A percentile compares a stretch with the other conserved stretches of the same genome.
phyloP scores from a whole-genome alignment of 1,140 invertebrate species.

The Drosophila tani region DNA sequence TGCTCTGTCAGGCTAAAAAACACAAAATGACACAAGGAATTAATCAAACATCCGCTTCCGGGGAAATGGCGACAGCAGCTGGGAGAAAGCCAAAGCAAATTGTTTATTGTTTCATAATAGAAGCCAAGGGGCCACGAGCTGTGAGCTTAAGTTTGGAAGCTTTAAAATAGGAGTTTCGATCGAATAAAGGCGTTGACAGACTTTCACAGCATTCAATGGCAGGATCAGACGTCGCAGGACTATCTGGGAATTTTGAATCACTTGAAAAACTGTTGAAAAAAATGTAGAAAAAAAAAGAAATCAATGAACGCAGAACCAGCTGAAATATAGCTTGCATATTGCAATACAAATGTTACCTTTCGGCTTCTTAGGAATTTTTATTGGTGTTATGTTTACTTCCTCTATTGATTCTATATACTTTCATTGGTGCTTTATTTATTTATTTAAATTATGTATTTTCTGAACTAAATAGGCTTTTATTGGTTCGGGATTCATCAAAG shows the following conservation, averaged over 20 bases:
- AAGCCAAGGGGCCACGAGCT: constrained; percentile 30
- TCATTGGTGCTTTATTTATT: no score
- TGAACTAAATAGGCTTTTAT: neutral
- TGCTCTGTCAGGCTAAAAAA: constrained; percentile 31
- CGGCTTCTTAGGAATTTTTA: no score
- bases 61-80: constrained; percentile 14
- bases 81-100: constrained; percentile 43
- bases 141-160: no score
- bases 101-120: constrained; percentile 73
- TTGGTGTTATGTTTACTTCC: no score
- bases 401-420: no score
- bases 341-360: no score
- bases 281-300: no score
- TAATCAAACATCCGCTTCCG: constrained; percentile 78
- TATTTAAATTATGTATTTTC: neutral
- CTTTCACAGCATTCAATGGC: neutral
- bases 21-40: constrained; percentile 65
- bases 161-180: neutral
- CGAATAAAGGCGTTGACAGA: neutral
- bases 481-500: neutral
- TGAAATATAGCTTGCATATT: no score
- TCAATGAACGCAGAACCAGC: no score
- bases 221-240: neutral
- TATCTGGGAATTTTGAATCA: neutral
- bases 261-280: no score